phyloP scores from a whole-genome alignment of 2,797 vertebrate genomes.

The Enteromius anoplus region DNA sequence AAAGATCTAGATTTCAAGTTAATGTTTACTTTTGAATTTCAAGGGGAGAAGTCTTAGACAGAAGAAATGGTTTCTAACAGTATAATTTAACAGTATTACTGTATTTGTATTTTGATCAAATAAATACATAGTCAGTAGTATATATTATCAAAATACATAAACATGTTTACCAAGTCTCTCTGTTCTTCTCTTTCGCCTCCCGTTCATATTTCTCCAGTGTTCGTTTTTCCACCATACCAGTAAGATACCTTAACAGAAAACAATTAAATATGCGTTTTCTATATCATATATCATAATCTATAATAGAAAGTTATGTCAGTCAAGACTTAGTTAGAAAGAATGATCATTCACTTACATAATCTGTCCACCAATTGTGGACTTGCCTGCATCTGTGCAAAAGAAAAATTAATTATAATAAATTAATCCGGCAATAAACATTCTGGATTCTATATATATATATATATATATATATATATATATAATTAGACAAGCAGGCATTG shows the following conservation, averaged over 20 bases:
- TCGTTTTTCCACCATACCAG: slow-evolving; percentile 99
- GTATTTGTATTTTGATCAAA: background rate
- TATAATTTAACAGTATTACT: background rate
- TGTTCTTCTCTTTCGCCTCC: slow-evolving; percentile 99
- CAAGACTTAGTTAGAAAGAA: slow-evolving; percentile 1
- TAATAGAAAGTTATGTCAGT: background rate
- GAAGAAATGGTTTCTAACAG: too few species aligned
- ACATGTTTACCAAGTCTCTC: slow-evolving; percentile 93
- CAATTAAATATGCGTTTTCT: background rate
- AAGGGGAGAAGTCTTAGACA: too few species aligned
- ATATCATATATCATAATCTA: background rate
- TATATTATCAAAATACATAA: background rate
- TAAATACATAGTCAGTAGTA: background rate
- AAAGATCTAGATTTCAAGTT: background rate
- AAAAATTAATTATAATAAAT: background rate
- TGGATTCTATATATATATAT: background rate
- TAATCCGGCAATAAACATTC: background rate
- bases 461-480: too few species aligned
- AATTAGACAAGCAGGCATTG: too few species aligned
- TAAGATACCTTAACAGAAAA: slow-evolving; percentile 86
- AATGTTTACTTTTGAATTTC: background rate
- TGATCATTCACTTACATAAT: slow-evolving; percentile 89
- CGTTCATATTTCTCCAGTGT: slow-evolving; percentile 99
- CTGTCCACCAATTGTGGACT: slow-evolving; percentile 98
- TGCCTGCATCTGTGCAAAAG: slow-evolving; percentile 87